A percentile compares a stretch with the other conserved stretches of the same genome.
Conservation (phyloP, 2,888 invertebrate genomes). For the Tetramorium bicarinatum region DNA sequence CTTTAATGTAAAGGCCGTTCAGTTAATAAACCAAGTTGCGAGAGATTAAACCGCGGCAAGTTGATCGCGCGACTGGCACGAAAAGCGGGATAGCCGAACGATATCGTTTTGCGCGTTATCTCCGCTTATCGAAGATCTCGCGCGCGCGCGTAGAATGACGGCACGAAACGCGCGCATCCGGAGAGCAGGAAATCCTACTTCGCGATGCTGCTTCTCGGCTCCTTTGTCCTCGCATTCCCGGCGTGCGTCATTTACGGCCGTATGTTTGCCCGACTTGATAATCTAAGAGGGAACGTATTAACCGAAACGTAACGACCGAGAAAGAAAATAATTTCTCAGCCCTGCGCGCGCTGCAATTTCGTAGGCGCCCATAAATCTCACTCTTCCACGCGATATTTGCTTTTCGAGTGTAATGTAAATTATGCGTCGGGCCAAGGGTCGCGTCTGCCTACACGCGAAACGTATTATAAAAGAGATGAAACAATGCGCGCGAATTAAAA, state of each 20-base stretch:
- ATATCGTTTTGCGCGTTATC: conserved; percentile 41
- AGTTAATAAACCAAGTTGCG: conserved; percentile 38
- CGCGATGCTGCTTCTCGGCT: conserved; percentile 37
- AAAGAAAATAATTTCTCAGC: conserved; percentile 54
- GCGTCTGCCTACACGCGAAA: conserved; percentile 17
- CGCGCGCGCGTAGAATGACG: conserved; percentile 27
- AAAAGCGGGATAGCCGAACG: conserved; percentile 24
- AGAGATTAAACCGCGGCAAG: conserved; percentile 31
- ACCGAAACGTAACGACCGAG: conserved; percentile 51
- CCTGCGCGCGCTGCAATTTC: conserved; percentile 33
- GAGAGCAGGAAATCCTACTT: conserved; percentile 48
- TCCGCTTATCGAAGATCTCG: conserved; percentile 45
- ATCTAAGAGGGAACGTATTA: conserved; percentile 56
- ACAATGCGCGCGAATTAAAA: conserved; percentile 15
- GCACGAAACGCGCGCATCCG: conserved; percentile 29
- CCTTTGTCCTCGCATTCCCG: conserved; percentile 54
- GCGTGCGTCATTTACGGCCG: conserved; percentile 53
- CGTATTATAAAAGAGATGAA: conserved; percentile 12
- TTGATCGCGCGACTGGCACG: conserved; percentile 28
- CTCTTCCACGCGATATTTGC: conserved; percentile 47
- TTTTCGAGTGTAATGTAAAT: conserved; percentile 49
- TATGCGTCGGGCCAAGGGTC: conserved; percentile 19
- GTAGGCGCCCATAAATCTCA: conserved; percentile 48
- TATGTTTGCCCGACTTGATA: conserved; percentile 57
- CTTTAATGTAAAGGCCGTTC: conserved; percentile 42